phyloP scores from a whole-genome alignment of 2,888 invertebrate genomes.

The Mechanitis messenoides region DNA sequence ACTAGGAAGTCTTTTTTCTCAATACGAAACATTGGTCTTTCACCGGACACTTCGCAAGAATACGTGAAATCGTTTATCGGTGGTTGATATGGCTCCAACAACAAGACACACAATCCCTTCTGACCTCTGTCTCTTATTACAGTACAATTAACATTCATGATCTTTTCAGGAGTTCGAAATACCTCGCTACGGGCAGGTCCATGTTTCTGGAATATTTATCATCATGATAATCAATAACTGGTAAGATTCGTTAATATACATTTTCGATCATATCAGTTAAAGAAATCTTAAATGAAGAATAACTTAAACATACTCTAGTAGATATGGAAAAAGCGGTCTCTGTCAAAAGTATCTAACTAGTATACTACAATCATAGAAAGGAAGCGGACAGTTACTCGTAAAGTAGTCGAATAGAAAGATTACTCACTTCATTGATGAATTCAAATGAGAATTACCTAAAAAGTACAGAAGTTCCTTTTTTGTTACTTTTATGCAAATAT shows the following conservation, averaged over 20 bases:
- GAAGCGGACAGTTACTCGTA: slow-evolving; percentile 20
- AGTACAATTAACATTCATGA: slow-evolving; percentile 43
- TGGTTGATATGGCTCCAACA: slow-evolving; percentile 43
- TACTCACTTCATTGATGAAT: slow-evolving; percentile 23
- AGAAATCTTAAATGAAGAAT: no score
- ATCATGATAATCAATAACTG: slow-evolving; percentile 10
- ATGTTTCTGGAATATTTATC: slow-evolving; percentile 34
- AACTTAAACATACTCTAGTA: no score
- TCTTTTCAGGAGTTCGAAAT: slow-evolving; percentile 37
- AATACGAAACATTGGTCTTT: slow-evolving; percentile 52
- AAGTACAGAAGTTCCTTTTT: background rate
- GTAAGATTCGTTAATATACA: background rate
- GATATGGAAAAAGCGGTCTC: no score
- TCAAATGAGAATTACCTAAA: slow-evolving; percentile 16
- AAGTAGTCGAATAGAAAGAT: slow-evolving; percentile 24
- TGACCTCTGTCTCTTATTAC: slow-evolving; percentile 32
- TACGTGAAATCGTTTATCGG: slow-evolving; percentile 38
- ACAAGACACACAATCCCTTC: slow-evolving; percentile 45
- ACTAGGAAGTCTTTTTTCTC: slow-evolving; percentile 41
- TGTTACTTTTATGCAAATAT: no score
- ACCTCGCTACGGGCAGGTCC: slow-evolving; percentile 33
- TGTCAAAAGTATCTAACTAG: slow-evolving; percentile 8
- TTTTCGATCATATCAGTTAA: background rate
- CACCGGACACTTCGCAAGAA: slow-evolving; percentile 62
- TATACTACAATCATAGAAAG: slow-evolving; percentile 26